These are phyloP conservation scores for Marronus borbonicus DNA, from an alignment of 2,888 invertebrate species.

Conservation along the genomic window DNA sequence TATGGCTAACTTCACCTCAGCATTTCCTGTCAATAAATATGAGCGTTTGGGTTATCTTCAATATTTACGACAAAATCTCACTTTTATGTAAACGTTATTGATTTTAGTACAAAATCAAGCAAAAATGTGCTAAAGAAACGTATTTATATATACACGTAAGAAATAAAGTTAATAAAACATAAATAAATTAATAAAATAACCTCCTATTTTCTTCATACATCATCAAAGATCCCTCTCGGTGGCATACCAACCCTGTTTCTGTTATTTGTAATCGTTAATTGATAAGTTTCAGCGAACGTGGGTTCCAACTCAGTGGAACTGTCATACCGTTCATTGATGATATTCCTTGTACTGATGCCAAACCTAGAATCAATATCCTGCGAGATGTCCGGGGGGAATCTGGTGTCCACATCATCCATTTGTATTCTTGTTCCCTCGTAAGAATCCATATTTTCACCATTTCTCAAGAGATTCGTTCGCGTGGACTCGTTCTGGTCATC, in stretches of 20 bases:
- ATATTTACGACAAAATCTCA: no score
- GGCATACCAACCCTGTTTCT: slow-evolving; percentile 73
- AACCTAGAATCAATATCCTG: slow-evolving; percentile 78
- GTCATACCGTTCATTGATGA: slow-evolving; percentile 66
- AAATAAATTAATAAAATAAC: neutral
- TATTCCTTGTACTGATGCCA: slow-evolving; percentile 76
- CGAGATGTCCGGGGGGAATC: slow-evolving; percentile 65
- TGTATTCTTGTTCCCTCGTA: slow-evolving; percentile 73
- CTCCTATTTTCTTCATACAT: slow-evolving; percentile 75
- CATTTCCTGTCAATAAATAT: no score
- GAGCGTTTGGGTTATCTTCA: no score
- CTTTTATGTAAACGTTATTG: no score
- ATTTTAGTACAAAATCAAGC: no score
- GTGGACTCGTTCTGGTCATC: slow-evolving; percentile 80
- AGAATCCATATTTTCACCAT: slow-evolving; percentile 82
- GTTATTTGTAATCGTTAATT: slow-evolving; percentile 63
- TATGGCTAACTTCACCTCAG: no score
- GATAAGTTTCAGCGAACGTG: slow-evolving; percentile 67
- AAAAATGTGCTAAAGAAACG: slow-evolving; percentile 1
- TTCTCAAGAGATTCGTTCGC: slow-evolving; percentile 83
- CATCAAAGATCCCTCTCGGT: slow-evolving; percentile 87
- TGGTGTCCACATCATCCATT: slow-evolving; percentile 65
- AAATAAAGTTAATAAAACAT: neutral
- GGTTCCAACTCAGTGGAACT: slow-evolving; percentile 65
- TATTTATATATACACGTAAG: neutral